These are phyloP conservation scores for Syngnathoides biaculeatus DNA, from an alignment of 2,113 vertebrate species.

Conservation along the genomic window DNA sequence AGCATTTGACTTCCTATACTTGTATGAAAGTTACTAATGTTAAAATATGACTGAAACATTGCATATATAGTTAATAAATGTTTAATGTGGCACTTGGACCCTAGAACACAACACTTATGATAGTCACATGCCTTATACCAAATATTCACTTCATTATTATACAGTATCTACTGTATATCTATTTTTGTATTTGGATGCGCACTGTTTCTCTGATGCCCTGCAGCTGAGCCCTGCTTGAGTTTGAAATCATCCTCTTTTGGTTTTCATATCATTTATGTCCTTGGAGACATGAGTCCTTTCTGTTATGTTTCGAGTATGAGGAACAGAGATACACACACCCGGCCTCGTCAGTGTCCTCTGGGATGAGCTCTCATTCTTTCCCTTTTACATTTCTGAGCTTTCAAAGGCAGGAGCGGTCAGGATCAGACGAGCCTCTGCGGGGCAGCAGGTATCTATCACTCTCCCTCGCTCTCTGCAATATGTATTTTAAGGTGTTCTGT, in stretches of 20 bases:
- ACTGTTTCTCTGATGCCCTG: constrained; percentile 24
- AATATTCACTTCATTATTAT: constrained; percentile 12
- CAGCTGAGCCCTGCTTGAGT: constrained; percentile 42
- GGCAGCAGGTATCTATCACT: constrained; percentile 35
- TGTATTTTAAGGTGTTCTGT: constrained; percentile 58
- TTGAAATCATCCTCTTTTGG: constrained; percentile 40
- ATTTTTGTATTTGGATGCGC: constrained; percentile 1
- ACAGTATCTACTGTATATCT: too few relatives aligned
- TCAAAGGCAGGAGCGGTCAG: constrained; percentile 56
- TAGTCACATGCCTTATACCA: background rate
- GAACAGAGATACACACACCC: constrained; percentile 46
- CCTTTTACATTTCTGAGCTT: constrained; percentile 66
- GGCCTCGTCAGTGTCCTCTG: constrained; percentile 49
- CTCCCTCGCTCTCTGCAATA: constrained; percentile 43
- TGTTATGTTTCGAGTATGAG: constrained; percentile 46
- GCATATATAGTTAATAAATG: background rate
- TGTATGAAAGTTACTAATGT: background rate
- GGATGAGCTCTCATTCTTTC: constrained; percentile 35
- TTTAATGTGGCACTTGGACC: background rate
- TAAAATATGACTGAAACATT: background rate
- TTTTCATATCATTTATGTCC: constrained; percentile 63
- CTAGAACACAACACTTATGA: background rate
- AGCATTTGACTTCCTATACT: too few relatives aligned
- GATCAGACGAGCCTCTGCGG: constrained; percentile 55
- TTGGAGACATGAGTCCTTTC: constrained; percentile 48